Evolutionary conservation across 2,797 vertebrate species (phyloP), one percentile per base, ranked within the genome.

Genomic region (Menidia menidia): DNA sequence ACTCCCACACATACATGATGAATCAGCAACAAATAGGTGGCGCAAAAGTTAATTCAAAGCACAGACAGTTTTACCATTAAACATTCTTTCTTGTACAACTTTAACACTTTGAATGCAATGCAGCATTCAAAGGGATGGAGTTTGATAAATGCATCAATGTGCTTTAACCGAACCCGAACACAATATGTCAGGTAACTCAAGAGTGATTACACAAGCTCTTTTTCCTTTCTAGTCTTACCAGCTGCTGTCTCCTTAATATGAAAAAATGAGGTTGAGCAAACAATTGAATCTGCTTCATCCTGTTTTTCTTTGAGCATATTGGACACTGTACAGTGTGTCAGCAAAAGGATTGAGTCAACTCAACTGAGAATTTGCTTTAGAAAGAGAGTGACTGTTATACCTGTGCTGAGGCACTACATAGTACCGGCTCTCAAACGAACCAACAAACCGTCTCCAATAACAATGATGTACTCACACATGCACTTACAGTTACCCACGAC

Each of bases 131-230:
- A 44, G n/a, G 16, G 6, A 32, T 3, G 13, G 31, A 16, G 2
- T 31, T 31, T 39, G 35, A 39, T 39, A 39, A 39, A 5, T 39
- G 10, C 10, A 39, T 39, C 54, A 56, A 4, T 39, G 12, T 12
- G 18, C 35, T 56, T 56, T 18, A 32, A 44, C 12, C 2, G 6
- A 55, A 47, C 67, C 60, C 55, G 65, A 73, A 77, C 32, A 45
- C 54, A 65, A 58, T 45, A 74, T 53, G 43, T 63, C 55, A 53
- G 50, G 71, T 65, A 72, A 75, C 62, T 44, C 13, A 41, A 68
- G 41, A 73, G 72, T 59, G 66, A 68, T 67, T 71, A 33, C 68
- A 80, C 76, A 54, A 58, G 70, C 61, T 77, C 30, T 51, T 74
- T 30, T 31, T 48, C 6, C 12, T 15, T 48, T 75, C 51, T 64